A percentile compares a stretch with the other conserved stretches of the same genome.
Conservation (phyloP, 2,888 invertebrate genomes). For the Cremastinae sp. region DNA sequence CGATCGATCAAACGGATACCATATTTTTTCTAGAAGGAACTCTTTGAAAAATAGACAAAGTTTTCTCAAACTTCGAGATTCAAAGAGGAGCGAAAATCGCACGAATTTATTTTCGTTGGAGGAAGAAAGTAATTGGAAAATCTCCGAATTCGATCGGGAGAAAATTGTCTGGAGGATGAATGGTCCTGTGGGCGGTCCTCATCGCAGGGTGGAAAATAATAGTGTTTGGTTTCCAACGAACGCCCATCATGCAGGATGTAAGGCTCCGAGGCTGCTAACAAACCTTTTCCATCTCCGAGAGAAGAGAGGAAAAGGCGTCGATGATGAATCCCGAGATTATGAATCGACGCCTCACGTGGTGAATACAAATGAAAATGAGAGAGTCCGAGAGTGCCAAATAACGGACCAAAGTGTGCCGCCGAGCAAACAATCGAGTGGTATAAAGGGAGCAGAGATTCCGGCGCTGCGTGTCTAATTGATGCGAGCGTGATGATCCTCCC, state of each 20-base stretch:
- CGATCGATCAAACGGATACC: too few relatives aligned
- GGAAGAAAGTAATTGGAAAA: constrained; percentile 33
- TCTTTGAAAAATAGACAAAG: too few relatives aligned
- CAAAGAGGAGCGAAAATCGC: constrained; percentile 6
- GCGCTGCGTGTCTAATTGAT: constrained; percentile 63
- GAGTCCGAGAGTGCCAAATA: constrained; percentile 21
- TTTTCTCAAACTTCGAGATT: background rate
- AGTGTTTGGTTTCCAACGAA: constrained; percentile 61
- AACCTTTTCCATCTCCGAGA: background rate
- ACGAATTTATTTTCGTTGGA: constrained; percentile 1
- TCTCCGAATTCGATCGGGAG: constrained; percentile 18
- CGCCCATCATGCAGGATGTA: background rate
- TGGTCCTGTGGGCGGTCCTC: constrained; percentile 28
- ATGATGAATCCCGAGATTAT: constrained; percentile 13
- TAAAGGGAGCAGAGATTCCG: constrained; percentile 17
- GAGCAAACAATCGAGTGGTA: constrained; percentile 69
- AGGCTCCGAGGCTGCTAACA: constrained; percentile 26
- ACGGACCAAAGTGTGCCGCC: constrained; percentile 67
- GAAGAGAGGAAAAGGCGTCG: constrained; percentile 19
- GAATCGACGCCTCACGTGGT: constrained; percentile 40
- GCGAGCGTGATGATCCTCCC: constrained; percentile 55
- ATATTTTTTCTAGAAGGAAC: too few relatives aligned
- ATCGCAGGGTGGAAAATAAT: constrained; percentile 45
- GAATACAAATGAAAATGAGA: constrained; percentile 53
- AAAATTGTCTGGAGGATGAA: constrained; percentile 36